Evolutionary conservation across 2,797 vertebrate genomes (phyloP).

Genomic region (Columba guinea): DNA sequence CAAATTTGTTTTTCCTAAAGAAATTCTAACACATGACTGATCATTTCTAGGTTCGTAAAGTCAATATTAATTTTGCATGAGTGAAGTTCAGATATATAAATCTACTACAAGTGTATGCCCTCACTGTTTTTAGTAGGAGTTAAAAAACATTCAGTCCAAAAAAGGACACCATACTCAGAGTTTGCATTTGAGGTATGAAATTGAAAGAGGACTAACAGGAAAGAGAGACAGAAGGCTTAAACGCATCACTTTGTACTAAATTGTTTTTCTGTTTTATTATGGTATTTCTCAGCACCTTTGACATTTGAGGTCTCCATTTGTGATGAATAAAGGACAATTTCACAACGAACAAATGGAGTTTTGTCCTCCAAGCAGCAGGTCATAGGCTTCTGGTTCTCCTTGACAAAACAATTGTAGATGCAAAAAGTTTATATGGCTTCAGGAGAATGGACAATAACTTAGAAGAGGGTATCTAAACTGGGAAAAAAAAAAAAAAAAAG

Average conservation of each 20-base stretch:
- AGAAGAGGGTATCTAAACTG: background rate
- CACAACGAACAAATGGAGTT: background rate
- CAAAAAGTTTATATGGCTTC: background rate
- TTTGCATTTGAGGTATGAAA: background rate
- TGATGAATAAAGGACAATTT: background rate
- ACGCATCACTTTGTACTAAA: background rate
- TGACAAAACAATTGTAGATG: background rate
- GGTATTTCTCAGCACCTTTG: background rate
- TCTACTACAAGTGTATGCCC: background rate
- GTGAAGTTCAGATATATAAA: background rate
- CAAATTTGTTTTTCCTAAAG: background rate
- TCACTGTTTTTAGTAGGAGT: background rate
- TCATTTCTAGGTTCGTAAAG: background rate
- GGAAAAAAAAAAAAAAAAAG: background rate
- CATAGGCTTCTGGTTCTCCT: background rate
- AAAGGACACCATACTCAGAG: background rate
- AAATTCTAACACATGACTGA: background rate
- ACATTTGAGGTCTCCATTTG: background rate
- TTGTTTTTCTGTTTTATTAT: background rate
- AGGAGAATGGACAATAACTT: background rate
- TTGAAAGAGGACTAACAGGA: background rate
- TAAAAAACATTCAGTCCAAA: background rate
- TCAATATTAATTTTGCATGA: background rate
- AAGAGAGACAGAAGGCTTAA: background rate
- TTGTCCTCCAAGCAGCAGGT: background rate